Conservation (phyloP, 2,797 vertebrate genomes). For the Okamejei kenojei region DNA sequence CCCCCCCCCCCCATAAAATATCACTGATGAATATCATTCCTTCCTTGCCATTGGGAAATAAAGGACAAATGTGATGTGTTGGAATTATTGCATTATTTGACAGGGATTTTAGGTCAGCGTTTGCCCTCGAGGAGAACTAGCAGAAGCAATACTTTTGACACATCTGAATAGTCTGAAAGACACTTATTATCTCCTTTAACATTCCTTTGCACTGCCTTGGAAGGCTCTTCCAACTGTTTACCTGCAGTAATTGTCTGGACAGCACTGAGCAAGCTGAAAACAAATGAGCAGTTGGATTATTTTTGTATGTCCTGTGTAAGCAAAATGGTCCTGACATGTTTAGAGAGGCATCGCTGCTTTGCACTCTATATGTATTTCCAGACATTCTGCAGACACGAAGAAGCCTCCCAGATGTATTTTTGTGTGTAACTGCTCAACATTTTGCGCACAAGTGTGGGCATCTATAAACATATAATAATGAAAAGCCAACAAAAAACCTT, state of each 20-base stretch:
- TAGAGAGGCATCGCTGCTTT: background rate
- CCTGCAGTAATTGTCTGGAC: background rate
- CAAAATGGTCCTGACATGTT: constrained; percentile 17
- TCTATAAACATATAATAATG: background rate
- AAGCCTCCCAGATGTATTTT: constrained; percentile 17
- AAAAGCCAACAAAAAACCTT: background rate
- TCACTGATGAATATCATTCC: no score
- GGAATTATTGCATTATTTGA: background rate
- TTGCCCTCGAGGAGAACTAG: background rate
- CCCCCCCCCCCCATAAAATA: background rate
- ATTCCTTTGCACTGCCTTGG: background rate
- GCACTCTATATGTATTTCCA: background rate
- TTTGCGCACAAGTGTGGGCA: background rate
- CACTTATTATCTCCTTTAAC: constrained; percentile 18
- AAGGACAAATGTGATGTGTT: background rate
- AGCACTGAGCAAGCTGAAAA: background rate
- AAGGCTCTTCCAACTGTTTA: background rate
- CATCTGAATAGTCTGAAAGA: constrained; percentile 6
- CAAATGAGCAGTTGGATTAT: constrained; percentile 14
- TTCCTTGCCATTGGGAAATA: background rate
- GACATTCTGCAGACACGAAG: background rate
- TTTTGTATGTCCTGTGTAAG: background rate
- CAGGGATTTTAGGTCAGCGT: background rate
- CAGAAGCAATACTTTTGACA: background rate
- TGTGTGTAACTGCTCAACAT: background rate